Evolutionary conservation across 2,113 vertebrate genomes (phyloP).

Genomic region (Drymodes brunneopygia): DNA sequence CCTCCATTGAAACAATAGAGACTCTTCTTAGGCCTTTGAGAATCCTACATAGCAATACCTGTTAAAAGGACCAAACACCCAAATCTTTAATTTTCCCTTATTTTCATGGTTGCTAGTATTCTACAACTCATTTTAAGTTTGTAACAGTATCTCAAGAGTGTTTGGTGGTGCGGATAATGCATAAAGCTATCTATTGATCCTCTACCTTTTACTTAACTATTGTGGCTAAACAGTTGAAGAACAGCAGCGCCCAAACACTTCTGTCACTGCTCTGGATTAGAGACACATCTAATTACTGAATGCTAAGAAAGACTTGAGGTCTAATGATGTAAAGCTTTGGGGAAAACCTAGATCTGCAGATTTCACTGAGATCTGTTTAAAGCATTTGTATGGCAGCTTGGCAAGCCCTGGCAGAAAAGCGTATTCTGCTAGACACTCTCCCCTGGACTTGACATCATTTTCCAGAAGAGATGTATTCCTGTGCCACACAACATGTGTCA

Average conservation of each 20-base stretch:
- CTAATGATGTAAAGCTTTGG: neutral
- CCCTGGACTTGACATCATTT: neutral
- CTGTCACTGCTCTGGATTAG: neutral
- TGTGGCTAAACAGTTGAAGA: neutral
- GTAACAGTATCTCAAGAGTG: neutral
- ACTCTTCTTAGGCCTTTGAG: neutral
- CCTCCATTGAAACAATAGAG: neutral
- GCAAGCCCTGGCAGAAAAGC: neutral
- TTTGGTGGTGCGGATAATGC: neutral
- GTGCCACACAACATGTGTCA: neutral
- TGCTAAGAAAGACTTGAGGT: neutral
- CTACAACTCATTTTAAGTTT: neutral
- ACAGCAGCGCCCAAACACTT: neutral
- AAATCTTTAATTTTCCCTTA: neutral
- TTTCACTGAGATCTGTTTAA: neutral
- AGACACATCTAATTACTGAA: neutral
- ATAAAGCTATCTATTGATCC: neutral
- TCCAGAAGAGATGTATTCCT: neutral
- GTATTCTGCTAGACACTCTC: fast-evolving
- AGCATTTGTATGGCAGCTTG: neutral
- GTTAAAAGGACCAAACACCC: neutral
- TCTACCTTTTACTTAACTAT: neutral
- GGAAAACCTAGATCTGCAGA: neutral
- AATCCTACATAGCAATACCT: neutral
- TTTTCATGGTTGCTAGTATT: neutral